Percentiles rank a stretch among this genome's conserved stretches.
These are phyloP conservation scores for Oxygymnocypris stewartii DNA, from an alignment of 2,113 vertebrate species.

Conservation along the genomic window DNA sequence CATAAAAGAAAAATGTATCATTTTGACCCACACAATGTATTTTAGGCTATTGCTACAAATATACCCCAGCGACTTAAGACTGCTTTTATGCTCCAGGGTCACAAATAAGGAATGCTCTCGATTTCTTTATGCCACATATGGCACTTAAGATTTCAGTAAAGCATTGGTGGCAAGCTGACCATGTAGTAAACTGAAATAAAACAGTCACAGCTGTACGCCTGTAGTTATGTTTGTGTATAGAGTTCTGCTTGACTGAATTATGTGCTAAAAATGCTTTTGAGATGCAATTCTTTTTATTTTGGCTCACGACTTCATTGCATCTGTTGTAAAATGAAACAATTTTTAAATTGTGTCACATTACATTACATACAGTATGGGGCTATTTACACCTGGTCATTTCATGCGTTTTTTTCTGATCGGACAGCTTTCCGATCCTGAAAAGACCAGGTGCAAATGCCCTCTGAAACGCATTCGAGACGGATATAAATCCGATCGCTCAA, in stretches of 20 bases:
- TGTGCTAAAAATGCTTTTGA: slow-evolving; percentile 1
- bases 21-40: no score
- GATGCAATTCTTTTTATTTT: background rate
- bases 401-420: no score
- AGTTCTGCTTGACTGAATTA: slow-evolving; percentile 6
- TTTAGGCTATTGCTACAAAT: no score
- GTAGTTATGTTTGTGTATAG: background rate
- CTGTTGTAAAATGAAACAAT: background rate
- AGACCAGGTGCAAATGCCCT: no score
- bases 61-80: no score
- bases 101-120: background rate
- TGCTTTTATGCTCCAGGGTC: no score
- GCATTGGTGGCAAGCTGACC: slow-evolving; percentile 17
- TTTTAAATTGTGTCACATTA: background rate
- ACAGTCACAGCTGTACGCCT: slow-evolving; percentile 6
- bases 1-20: no score
- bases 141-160: slow-evolving; percentile 4
- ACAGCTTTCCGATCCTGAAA: no score
- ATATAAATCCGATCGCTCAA: no score
- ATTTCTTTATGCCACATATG: slow-evolving; percentile 2
- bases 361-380: background rate
- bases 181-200: background rate
- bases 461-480: no score
- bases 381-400: no score
- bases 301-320: background rate